Base-by-base conservation (phyloP, 1,140 invertebrate genomes). In the Melanaphis sacchari region DNA sequence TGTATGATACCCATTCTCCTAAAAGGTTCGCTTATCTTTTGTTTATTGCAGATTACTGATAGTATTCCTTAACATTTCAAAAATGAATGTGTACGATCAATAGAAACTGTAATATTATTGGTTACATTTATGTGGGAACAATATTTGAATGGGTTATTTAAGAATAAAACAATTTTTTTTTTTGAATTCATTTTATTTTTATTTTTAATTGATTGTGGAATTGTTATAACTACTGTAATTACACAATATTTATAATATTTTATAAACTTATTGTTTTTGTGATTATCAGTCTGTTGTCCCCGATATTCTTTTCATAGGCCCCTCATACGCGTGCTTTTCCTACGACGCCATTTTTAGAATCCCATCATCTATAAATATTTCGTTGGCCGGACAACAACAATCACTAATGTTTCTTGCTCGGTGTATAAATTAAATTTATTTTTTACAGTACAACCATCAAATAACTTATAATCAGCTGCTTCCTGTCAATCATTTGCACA, bases 321-420 rank as follows among this genome's bases (percentile, higher is more conserved):
- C n/a, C 38, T 66, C 52, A 8, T 18, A 40, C 54, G 89, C 38
- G 15, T 66, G 38, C 26, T 59, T 41, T 92, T 82, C n/a, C 43
- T 92, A 38, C 59, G 59, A 46, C 2, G 8, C 90, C 66, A 92
- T 92, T 92, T 92, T 82, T 92, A 92, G 66, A 92, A 82, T 82
- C 38, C 43, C 43, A 40, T 49, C 66, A 18, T 92, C 66, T 92
- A 92, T 81, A 92, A 92, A 92, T 92, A 92, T 82, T 49, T 54
- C 9, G 40, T 76, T 92, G 90, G 76, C 76, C 59, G 76, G 66
- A 92, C 66, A 92, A 92, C 90, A 92, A 92, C 90, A 82, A 92
- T 41, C 31, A 43, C 43, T 92, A 82, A 81, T 38, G 90, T 92
- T 92, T 92, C 76, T 92, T 92, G 90, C 59, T 43, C 76, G 66